Evolutionary conservation across 2,888 invertebrate genomes (phyloP).

Genomic region (Strigamia maritima): DNA sequence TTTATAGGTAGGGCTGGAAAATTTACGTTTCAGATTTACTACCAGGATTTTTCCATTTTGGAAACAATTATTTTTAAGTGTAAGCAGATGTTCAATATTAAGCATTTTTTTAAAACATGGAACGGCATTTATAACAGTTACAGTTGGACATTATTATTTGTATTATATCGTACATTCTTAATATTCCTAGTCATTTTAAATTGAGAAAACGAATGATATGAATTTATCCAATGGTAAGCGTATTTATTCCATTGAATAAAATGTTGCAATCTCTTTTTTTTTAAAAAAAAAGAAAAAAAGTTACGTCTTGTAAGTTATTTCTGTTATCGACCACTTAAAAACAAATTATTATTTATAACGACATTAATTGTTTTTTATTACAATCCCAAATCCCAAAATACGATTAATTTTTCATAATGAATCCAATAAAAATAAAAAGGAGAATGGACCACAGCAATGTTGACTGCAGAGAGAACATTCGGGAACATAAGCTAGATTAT

Average conservation of each 20-base stretch:
- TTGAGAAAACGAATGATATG: slow-evolving; percentile 10
- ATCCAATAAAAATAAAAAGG: too few relatives aligned
- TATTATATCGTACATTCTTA: slow-evolving; percentile 15
- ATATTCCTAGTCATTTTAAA: slow-evolving; percentile 4
- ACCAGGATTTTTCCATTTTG: not conserved
- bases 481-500: too few relatives aligned
- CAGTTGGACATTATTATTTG: slow-evolving; percentile 10
- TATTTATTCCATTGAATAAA: slow-evolving; percentile 22
- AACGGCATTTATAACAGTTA: not conserved
- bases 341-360: too few relatives aligned
- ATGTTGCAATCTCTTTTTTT: not conserved
- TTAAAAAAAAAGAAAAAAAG: not conserved
- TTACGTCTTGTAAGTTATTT: too few relatives aligned
- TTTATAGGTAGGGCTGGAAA: not conserved
- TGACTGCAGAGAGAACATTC: too few relatives aligned
- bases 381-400: too few relatives aligned
- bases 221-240: slow-evolving; percentile 14
- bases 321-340: too few relatives aligned
- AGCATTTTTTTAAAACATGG: not conserved
- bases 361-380: too few relatives aligned
- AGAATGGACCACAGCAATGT: too few relatives aligned
- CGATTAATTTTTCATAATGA: too few relatives aligned
- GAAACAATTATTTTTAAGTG: not conserved
- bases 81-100: not conserved
- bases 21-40: not conserved